Evolutionary conservation across 53 echinoderm and acorn worm species (phyloP).

Genomic region (Zoroaster sp.): DNA sequence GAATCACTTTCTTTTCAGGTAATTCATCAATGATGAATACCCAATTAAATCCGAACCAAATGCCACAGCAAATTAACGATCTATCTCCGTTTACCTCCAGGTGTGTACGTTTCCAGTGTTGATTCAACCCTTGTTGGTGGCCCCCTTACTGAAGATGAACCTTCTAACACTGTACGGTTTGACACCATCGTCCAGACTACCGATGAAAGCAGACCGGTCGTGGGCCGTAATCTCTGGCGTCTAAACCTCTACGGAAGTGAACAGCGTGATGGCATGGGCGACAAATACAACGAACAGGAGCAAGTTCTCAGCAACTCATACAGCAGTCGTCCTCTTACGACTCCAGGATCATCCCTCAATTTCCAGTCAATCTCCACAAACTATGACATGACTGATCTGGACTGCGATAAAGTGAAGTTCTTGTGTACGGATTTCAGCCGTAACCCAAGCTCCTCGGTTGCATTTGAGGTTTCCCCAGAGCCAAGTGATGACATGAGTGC

Average conservation of each 20-base stretch:
- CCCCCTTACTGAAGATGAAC: constrained; percentile 26
- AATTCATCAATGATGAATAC: too few relatives aligned
- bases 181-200: constrained; percentile 47
- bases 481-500: constrained; percentile 58
- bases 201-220: constrained; percentile 41
- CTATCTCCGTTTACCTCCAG: not conserved
- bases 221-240: constrained; percentile 78
- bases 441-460: constrained; percentile 55
- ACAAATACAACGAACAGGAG: constrained; percentile 63
- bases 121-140: constrained; percentile 40
- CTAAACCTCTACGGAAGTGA: constrained; percentile 75
- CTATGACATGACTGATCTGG: constrained; percentile 84
- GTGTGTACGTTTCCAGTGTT: constrained; percentile 30
- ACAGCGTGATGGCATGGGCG: constrained; percentile 77
- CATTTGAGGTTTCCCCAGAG: constrained; percentile 70
- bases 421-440: constrained; percentile 85
- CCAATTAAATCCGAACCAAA: too few relatives aligned
- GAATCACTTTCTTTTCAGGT: too few relatives aligned
- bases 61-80: too few relatives aligned
- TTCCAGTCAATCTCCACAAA: constrained; percentile 55
- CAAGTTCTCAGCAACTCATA: constrained; percentile 70
- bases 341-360: constrained; percentile 58
- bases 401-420: constrained; percentile 76
- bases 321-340: constrained; percentile 54
- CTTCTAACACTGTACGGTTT: constrained; percentile 23